A percentile compares a stretch with the other conserved stretches of the same genome.
These are phyloP conservation scores for Psammodynastes pulverulentus DNA, from an alignment of 2,113 vertebrate genomes.

Conservation along the genomic window DNA sequence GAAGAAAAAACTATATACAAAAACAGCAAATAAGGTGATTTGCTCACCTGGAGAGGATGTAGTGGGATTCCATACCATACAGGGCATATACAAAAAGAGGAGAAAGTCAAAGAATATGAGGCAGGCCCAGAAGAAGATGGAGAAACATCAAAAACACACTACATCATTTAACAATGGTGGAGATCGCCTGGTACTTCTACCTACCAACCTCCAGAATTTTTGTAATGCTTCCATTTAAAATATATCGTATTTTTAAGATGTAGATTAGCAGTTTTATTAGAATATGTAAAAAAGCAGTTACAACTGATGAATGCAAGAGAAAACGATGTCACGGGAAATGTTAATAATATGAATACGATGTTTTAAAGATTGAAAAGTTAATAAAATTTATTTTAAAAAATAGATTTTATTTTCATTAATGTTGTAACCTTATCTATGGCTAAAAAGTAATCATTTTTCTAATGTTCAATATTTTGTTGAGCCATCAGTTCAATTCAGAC, in stretches of 20 bases:
- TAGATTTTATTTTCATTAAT: not conserved
- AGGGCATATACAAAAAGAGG: not conserved
- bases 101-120: not conserved
- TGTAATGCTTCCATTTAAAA: not conserved
- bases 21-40: not conserved
- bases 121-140: not conserved
- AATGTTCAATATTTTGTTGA: not conserved
- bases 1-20: not conserved
- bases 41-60: not conserved
- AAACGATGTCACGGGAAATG: no score
- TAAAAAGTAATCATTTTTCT: not conserved
- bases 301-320: no score
- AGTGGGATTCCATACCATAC: not conserved
- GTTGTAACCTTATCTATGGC: not conserved
- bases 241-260: no score
- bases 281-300: no score
- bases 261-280: no score
- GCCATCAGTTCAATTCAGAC: no score
- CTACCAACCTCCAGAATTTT: not conserved
- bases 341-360: no score
- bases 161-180: not conserved
- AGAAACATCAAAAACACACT: not conserved
- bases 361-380: no score
- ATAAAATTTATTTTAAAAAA: no score
- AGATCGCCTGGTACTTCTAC: not conserved